These are phyloP conservation scores for Colletes latitarsis DNA, from an alignment of 1,140 invertebrate genomes.

Conservation along the genomic window DNA sequence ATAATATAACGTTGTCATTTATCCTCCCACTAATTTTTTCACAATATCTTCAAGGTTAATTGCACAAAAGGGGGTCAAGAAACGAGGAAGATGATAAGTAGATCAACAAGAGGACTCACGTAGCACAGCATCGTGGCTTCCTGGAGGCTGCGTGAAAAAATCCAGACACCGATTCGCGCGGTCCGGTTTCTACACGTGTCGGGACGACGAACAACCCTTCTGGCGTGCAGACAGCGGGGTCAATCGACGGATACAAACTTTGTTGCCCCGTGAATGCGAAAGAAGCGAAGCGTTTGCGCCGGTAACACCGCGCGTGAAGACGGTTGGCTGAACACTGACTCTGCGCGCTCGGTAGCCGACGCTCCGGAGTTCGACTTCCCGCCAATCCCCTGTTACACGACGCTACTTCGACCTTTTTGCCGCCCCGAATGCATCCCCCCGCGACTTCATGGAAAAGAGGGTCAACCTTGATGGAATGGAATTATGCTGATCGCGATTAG, in stretches of 20 bases:
- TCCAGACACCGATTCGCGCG: not conserved
- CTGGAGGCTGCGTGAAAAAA: not conserved
- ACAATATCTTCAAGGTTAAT: too few species aligned
- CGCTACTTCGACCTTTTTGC: constrained; percentile 43
- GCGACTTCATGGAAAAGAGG: not conserved
- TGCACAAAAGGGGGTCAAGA: too few species aligned
- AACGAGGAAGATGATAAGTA: not conserved
- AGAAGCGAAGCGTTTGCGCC: not conserved
- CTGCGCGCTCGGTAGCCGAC: constrained; percentile 70
- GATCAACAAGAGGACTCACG: constrained; percentile 62
- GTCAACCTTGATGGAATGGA: constrained; percentile 16
- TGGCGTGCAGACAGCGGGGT: not conserved
- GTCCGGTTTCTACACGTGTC: not conserved
- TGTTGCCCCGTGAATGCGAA: not conserved
- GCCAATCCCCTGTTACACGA: constrained; percentile 66
- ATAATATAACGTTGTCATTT: too few species aligned
- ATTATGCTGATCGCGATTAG: constrained; percentile 33
- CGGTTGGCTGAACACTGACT: constrained; percentile 76
- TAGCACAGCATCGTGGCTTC: constrained; percentile 69
- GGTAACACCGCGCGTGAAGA: constrained; percentile 68
- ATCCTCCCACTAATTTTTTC: too few species aligned
- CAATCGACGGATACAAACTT: not conserved
- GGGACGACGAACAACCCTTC: not conserved
- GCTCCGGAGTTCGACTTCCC: constrained; percentile 70
- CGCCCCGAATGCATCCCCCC: constrained; percentile 40